Base-by-base conservation (phyloP, 1,140 invertebrate species). In the Notospermus geniculatus region DNA sequence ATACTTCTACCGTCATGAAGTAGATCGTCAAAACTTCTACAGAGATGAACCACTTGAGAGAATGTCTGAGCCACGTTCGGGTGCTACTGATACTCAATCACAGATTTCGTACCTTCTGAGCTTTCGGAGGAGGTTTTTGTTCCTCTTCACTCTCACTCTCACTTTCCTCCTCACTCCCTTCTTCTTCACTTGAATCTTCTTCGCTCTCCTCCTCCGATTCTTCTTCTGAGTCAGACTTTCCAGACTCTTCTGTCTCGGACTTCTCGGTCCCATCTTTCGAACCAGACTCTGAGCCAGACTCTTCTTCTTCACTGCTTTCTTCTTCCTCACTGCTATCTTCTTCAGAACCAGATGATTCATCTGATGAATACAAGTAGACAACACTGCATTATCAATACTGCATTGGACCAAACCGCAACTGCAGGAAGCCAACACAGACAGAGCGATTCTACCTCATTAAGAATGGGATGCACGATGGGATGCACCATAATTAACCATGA, bases 151-250 rank as follows among this genome's bases (percentile, higher is more conserved):
- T 63, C 11, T 69, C 60, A 30, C 45, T 43, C 22, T 64, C 69
- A 5, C 5, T 50, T 39, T 71, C 68, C 13, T 74, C 71, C 15
- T 71, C 63, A 27, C 52, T 65, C n/a, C 72, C 71, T 2, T 78
- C 71, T 43, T 77, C 73, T 43, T 75, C 76, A 45, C 75, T 72
- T 22, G 69, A 70, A 27, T 82, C 75, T 25, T 74, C 73, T 0
- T 73, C 74, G 54, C 69, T 72, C 7, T 67, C 60, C 36, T 70
- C 69, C 2, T 41, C 32, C 7, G 30, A 19, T 30, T 62, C 60
- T 29, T 55, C 50, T 17, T 55, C 59, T 62, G 23, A 25, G 7
- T 54, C 2, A 28, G 25, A 29, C 17, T 29, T 32, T 25, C 22
- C 32, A 15, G 32, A 36, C 5, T 15, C 32, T 22, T 11, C 2